Conservation (phyloP, 2,888 invertebrate genomes). For the Poecilobothrus nobilitatus region DNA sequence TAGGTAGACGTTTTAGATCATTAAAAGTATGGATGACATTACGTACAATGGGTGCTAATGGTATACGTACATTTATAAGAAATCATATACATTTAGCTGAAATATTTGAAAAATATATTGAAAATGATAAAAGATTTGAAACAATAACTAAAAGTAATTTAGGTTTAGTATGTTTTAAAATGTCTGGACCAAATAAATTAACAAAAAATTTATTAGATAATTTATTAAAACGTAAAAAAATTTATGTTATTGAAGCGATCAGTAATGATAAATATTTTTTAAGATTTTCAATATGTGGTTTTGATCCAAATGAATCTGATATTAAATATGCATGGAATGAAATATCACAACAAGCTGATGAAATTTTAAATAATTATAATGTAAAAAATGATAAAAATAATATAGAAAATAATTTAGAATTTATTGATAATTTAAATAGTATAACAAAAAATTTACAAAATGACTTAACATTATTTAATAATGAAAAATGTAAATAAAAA, state of each 20-base stretch:
- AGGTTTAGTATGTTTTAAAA: constrained; percentile 83
- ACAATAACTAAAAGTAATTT: constrained; percentile 61
- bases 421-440: not conserved
- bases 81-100: constrained; percentile 66
- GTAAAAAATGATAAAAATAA: not conserved
- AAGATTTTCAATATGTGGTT: constrained; percentile 74
- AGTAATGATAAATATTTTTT: constrained; percentile 61
- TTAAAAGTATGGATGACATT: constrained; percentile 92
- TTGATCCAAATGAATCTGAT: constrained; percentile 60
- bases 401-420: not conserved
- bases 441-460: not conserved
- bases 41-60: constrained; percentile 70
- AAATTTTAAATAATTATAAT: constrained; percentile 27
- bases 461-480: not conserved
- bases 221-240: constrained; percentile 64
- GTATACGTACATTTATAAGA: constrained; percentile 68
- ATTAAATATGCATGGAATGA: constrained; percentile 64
- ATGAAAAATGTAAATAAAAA: constrained; percentile 5
- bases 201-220: constrained; percentile 64
- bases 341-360: constrained; percentile 52
- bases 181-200: constrained; percentile 62
- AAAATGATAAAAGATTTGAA: constrained; percentile 68
- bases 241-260: constrained; percentile 74
- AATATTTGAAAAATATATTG: constrained; percentile 65
- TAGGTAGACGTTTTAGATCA: constrained; percentile 80